Evolutionary conservation across 2,113 vertebrate genomes (phyloP).

Genomic region (Gallinago undulata): DNA sequence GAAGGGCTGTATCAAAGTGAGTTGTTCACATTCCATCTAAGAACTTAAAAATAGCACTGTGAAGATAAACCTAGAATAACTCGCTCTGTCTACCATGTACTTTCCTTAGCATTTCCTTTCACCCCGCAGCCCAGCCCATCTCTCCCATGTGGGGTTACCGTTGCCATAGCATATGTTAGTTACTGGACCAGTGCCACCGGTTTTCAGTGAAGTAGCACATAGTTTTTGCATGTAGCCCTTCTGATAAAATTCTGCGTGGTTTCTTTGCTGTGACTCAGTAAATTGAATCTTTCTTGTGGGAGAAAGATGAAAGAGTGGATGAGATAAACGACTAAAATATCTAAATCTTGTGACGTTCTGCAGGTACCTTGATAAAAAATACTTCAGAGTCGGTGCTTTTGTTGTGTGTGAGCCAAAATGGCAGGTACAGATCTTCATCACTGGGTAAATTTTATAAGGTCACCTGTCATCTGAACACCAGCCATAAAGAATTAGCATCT

Average conservation of each 20-base stretch:
- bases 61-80: conserved; percentile 20
- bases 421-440: neutral
- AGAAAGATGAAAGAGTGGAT: conserved; percentile 30
- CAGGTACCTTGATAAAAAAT: conserved; percentile 7
- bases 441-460: conserved; percentile 2
- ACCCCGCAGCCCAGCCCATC: conserved; percentile 30
- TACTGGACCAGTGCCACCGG: conserved; percentile 67
- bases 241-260: conserved; percentile 65
- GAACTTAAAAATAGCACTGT: conserved; percentile 45
- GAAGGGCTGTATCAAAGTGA: neutral
- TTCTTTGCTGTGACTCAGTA: conserved; percentile 56
- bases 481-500: neutral
- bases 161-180: conserved; percentile 52
- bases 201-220: conserved; percentile 63
- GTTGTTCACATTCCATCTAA: conserved; percentile 12
- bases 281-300: conserved; percentile 44
- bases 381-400: neutral
- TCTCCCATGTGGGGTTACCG: conserved; percentile 35
- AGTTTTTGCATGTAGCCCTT: conserved; percentile 65
- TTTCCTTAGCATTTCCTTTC: conserved; percentile 46
- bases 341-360: neutral
- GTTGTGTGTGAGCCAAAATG: neutral
- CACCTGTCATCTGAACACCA: neutral
- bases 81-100: conserved; percentile 18
- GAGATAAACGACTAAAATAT: neutral